phyloP scores from a whole-genome alignment of 2,888 invertebrate genomes.

The Cacoxenus indagator region DNA sequence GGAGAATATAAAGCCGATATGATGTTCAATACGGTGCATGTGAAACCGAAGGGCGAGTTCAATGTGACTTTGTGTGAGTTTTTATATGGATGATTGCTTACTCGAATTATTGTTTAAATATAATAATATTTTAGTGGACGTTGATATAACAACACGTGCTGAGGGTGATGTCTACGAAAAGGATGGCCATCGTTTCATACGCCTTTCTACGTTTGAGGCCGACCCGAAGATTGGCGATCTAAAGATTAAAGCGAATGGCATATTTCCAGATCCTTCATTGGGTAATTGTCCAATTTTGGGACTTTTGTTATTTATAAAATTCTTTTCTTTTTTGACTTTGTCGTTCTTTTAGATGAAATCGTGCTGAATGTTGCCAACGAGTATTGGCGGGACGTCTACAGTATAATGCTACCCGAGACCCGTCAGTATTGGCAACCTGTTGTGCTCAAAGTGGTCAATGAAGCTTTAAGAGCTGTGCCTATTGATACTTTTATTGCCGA shows the following conservation, averaged over 20 bases:
- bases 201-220: constrained; percentile 74
- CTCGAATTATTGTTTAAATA: neutral
- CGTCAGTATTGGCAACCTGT: constrained; percentile 66
- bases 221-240: constrained; percentile 76
- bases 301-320: constrained; percentile 8
- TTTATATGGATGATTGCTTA: neutral
- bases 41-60: constrained; percentile 75
- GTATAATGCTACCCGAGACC: constrained; percentile 72
- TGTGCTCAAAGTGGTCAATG: constrained; percentile 57
- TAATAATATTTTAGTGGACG: constrained; percentile 45
- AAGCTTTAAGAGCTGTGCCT: constrained; percentile 61
- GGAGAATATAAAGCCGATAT: constrained; percentile 78
- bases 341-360: constrained; percentile 56
- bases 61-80: constrained; percentile 75
- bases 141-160: constrained; percentile 38
- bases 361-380: constrained; percentile 72
- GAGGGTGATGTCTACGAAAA: constrained; percentile 73
- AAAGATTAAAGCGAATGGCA: constrained; percentile 74
- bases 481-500: constrained; percentile 56
- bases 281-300: constrained; percentile 76
- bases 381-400: constrained; percentile 74
- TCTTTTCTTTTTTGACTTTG: constrained; percentile 1
- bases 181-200: constrained; percentile 73
- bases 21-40: constrained; percentile 74
- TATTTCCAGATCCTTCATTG: constrained; percentile 76